A percentile compares a stretch with the other conserved stretches of the same genome.
phyloP scores from a whole-genome alignment of 2,113 vertebrate species.

The Passer domesticus region DNA sequence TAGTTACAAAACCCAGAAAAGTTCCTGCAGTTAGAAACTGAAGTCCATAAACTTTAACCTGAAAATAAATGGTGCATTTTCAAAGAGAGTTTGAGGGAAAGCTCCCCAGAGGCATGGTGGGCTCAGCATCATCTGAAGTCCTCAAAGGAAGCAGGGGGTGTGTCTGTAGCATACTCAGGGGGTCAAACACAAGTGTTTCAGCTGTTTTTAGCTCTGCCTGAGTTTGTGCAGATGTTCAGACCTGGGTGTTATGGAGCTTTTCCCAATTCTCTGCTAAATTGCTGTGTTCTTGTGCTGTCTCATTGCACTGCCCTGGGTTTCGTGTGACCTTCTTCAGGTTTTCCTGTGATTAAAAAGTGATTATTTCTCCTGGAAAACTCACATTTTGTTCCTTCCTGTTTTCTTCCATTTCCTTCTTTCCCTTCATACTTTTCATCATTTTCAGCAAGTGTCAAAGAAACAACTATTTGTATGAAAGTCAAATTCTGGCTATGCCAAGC shows the following conservation, averaged over 20 bases:
- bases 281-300: accelerated
- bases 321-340: neutral
- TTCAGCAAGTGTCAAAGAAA: neutral
- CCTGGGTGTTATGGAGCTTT: neutral
- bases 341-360: neutral
- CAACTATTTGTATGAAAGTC: neutral
- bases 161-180: neutral
- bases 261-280: neutral
- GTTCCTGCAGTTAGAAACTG: neutral
- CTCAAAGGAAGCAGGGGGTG: neutral
- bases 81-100: neutral
- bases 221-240: neutral
- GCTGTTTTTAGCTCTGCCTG: neutral
- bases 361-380: neutral
- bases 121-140: neutral
- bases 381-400: neutral
- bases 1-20: neutral
- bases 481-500: neutral
- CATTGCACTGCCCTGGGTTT: neutral
- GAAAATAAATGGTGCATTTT: neutral
- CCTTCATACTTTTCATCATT: neutral
- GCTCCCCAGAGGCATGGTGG: neutral
- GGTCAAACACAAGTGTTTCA: neutral
- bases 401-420: neutral
- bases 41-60: neutral